Evolutionary conservation across 2,888 invertebrate species (phyloP).

Genomic region (Sceliomorpha sp.): DNA sequence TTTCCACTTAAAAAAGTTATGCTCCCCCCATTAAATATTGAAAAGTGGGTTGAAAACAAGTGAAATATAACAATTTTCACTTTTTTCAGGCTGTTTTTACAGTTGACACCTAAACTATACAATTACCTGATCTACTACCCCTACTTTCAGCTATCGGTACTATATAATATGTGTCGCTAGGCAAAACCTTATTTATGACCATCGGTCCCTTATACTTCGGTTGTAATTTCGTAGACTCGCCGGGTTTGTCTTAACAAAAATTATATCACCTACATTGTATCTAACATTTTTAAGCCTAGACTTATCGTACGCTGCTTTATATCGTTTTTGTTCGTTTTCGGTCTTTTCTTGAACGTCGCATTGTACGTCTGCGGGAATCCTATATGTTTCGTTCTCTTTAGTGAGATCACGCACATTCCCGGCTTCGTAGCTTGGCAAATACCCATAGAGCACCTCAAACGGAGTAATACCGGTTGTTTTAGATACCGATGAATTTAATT

Average conservation of each 20-base stretch:
- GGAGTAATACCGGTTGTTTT: slow-evolving; percentile 30
- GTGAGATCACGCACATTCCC: slow-evolving; percentile 10
- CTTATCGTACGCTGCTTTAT: slow-evolving; percentile 31
- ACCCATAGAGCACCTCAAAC: slow-evolving; percentile 31
- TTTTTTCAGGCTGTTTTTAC: too few species aligned
- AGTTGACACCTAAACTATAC: too few species aligned
- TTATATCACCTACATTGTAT: slow-evolving; percentile 27
- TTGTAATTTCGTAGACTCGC: slow-evolving; percentile 29
- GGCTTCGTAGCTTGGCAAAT: slow-evolving; percentile 11
- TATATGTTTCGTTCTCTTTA: slow-evolving; percentile 12
- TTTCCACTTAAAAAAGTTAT: too few species aligned
- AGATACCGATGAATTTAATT: slow-evolving; percentile 18
- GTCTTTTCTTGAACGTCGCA: slow-evolving; percentile 17
- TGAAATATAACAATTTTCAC: too few species aligned
- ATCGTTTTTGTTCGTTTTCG: slow-evolving; percentile 25
- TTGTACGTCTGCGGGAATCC: slow-evolving; percentile 16
- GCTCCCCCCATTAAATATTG: too few species aligned
- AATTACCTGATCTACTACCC: slow-evolving; percentile 8
- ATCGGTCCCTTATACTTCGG: slow-evolving; percentile 17
- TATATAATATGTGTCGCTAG: slow-evolving; percentile 11
- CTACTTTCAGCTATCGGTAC: not conserved
- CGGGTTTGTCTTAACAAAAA: slow-evolving; percentile 23
- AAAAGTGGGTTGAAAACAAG: too few species aligned
- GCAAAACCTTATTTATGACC: slow-evolving; percentile 8
- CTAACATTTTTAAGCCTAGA: slow-evolving; percentile 20